Evolutionary conservation across 1,140 invertebrate species (phyloP), one percentile per base, ranked within the genome.

Genomic region (Propsilocerus akamusi): DNA sequence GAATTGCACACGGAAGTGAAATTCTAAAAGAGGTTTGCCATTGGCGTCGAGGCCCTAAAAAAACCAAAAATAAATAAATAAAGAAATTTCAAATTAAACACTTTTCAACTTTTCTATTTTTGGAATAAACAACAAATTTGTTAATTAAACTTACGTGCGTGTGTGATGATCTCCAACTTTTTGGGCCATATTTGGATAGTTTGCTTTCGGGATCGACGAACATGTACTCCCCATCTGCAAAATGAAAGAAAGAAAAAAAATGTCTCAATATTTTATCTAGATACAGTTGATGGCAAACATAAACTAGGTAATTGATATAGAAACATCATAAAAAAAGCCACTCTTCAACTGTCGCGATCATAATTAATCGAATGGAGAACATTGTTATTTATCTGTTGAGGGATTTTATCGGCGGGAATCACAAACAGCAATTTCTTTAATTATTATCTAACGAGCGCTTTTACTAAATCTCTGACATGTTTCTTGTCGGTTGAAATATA

Each of bases 181-280:
- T 95, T 57, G 90, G 86, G 53, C 89, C 88, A 73, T 93, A 92
- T 71, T 95, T 97, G 59, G 85, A 89, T 58, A 97, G 73, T 71
- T 95, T 96, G 71, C 82, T 88, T 62, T 93, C 90, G 58, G 81
- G 80, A 65, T 94, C 88, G 61, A 92, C 78, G 70, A 97, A 97
- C 51, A 94, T 76, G 68, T 90, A 94, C 72, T 95, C 91, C 65
- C 86, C 86, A 75, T 91, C 90, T 94, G 75, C 26, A 83, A 81
- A 57, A 59, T n/a, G n/a, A n/a, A n/a, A n/a, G n/a, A n/a, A n/a
- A n/a, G n/a, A n/a, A n/a, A n/a, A n/a, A n/a, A n/a, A n/a, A n/a
- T n/a, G n/a, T n/a, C n/a, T n/a, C n/a, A n/a, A n/a, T n/a, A n/a
- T n/a, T n/a, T n/a, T n/a, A n/a, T n/a, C n/a, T n/a, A n/a, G n/a